Percentiles rank a stretch among this genome's conserved stretches.
These are phyloP conservation scores for Andrena marginata DNA, from an alignment of 2,888 invertebrate genomes.

Conservation along the genomic window DNA sequence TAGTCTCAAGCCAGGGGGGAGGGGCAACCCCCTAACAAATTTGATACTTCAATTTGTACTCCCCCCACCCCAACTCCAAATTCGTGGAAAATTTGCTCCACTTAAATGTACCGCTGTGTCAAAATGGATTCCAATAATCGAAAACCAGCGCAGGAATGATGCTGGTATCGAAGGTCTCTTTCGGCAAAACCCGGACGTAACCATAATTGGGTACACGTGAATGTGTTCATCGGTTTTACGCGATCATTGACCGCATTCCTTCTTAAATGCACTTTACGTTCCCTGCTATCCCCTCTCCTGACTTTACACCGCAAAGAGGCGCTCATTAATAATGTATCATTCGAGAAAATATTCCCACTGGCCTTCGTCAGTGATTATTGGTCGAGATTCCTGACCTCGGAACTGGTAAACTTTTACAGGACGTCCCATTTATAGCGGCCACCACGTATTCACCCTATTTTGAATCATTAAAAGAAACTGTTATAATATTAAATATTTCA, in stretches of 20 bases:
- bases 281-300: background rate
- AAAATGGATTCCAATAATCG: slow-evolving; percentile 12
- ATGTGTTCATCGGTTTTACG: background rate
- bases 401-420: background rate
- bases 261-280: background rate
- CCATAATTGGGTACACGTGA: background rate
- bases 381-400: background rate
- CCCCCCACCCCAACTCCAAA: too few relatives aligned
- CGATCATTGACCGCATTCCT: slow-evolving; percentile 25
- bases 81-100: background rate
- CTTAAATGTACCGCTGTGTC: background rate
- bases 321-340: background rate
- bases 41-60: too few relatives aligned
- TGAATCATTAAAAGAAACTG: too few relatives aligned
- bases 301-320: background rate
- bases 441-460: too few relatives aligned
- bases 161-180: background rate
- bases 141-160: background rate
- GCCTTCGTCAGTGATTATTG: background rate
- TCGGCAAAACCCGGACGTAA: background rate
- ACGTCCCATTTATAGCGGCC: too few relatives aligned
- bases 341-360: background rate
- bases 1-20: too few relatives aligned
- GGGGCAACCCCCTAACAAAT: too few relatives aligned
- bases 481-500: too few relatives aligned